Evolutionary conservation across 30 jellyfish, hydroid and myxozoan genomes (phyloP), one percentile per base, ranked within the genome.

Genomic region (Pelagia noctiluca): DNA sequence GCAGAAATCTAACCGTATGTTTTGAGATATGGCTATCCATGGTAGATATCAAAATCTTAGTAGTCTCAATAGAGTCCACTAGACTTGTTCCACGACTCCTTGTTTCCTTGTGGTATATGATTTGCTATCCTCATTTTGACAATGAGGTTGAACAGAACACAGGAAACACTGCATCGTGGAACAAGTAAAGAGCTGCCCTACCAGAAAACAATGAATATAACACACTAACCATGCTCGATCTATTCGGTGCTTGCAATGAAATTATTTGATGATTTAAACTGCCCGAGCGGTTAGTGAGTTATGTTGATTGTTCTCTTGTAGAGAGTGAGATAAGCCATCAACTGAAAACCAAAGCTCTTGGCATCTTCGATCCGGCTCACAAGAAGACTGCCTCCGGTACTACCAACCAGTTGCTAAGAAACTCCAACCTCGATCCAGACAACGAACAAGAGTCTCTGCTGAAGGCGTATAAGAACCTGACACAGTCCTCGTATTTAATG

Each of bases 401-500:
- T 23, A 35, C 63, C 2, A 24, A 28, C 28, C 65, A 81, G 1
- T 22, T 49, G 7, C 84, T 81, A 63, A 80, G 91, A 11, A 81
- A 81, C 49, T 81, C 91, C 35, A 81, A 81, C 77, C 80, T 81
- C 42, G 84, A 68, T 61, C 91, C 91, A 10, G 53, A 7, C 21
- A 46, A 50, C 19, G 91, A 81, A 19, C 71, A 34, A 2, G 91
- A 81, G 35, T 30, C 78, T 23, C 64, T 81, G 32, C 23, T 81
- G 84, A 81, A 81, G 33, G 91, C 91, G 28, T 81, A 81, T 84
- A 81, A 72, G 33, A 81, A 81, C 34, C 48, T 81, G 29, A 64
- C 84, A n/a, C 34, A 80, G 25, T 83, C 84, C 18, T 81, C 86
- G 32, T 85, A 85, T 34, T 63, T 87, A 1, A 92, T 92, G 98